Base-by-base conservation (phyloP, 37 sponge, comb jelly and placozoan species). In the Aplysina aerophoba region DNA sequence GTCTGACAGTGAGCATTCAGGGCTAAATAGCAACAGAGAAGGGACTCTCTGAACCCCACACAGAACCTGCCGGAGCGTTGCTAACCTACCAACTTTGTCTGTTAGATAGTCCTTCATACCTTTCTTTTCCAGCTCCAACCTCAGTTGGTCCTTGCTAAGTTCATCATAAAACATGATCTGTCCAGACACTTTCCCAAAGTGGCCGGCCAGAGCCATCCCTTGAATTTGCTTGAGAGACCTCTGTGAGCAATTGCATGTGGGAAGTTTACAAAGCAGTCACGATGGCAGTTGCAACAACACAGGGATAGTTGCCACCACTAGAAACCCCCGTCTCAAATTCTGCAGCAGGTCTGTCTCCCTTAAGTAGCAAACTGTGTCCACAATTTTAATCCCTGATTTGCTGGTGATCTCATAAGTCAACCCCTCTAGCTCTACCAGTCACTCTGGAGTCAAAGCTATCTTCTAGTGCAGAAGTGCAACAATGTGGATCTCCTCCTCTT, bases 401-500 rank as follows among this genome's bases (percentile, higher is more conserved):
- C 55, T 56, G 24, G 27, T 24, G 55, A 84, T n/a, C 21, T 55
- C 33, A 30, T 20, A 0, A 24, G 33, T 56, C 3, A 84, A 4
- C 4, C 39, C 58, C 0, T 55, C 15, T 1, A 84, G 0, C 36
- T 34, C 55, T 84, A 36, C 85, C 14, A 55, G 4, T 5, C 85
- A 17, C 22, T 27, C 20, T 4, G 73, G 31, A 38, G 1, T 84
- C 28, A 73, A 84, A 54, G 17, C 34, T 59, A 16, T 71, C 56
- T 33, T 16, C 59, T 15, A 60, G 12, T 55, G 73, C 33, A 25
- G 85, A 15, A 50, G 59, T 37, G 57, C 85, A 34, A 84, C 4
- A 21, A 84, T 73, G 85, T 84, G 73, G 15, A 84, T 30, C 56
- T 84, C 38, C 20, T 50, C 67, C 5, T 84, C 27, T 56, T 84